A percentile compares a stretch with the other conserved stretches of the same genome.
phyloP scores from a whole-genome alignment of 1,140 invertebrate genomes.

The Drosophila auraria region DNA sequence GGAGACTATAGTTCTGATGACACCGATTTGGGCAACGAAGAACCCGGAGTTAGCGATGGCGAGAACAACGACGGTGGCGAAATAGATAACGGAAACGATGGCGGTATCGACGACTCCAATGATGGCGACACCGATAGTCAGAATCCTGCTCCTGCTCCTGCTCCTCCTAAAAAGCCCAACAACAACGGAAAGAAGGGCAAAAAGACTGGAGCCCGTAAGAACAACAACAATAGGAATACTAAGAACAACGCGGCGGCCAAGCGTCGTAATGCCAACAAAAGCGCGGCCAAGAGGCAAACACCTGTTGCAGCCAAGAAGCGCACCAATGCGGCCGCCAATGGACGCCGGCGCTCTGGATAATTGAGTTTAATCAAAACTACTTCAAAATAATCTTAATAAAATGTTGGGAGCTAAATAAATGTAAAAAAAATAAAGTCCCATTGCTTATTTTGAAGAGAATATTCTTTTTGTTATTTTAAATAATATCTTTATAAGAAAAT shows the following conservation, averaged over 20 bases:
- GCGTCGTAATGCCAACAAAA: slow-evolving; percentile 1
- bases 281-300: slow-evolving; percentile 14
- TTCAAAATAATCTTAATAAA: background rate
- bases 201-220: background rate
- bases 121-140: background rate
- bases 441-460: background rate
- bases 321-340: background rate
- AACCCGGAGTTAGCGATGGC: too few species aligned
- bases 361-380: background rate
- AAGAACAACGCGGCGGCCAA: background rate
- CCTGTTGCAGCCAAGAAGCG: slow-evolving; percentile 23
- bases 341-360: slow-evolving; percentile 15
- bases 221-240: slow-evolving; percentile 9
- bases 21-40: background rate
- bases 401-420: background rate
- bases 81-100: too few species aligned
- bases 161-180: background rate
- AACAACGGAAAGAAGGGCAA: background rate
- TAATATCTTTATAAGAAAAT: too few species aligned
- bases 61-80: background rate
- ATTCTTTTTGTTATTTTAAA: too few species aligned
- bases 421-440: too few species aligned
- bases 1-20: background rate
- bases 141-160: too few species aligned
- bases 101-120: background rate